Percentiles rank a stretch among this genome's conserved stretches.
phyloP scores from a whole-genome alignment of 2,113 vertebrate genomes.

The Pachypanchax playfairii region DNA sequence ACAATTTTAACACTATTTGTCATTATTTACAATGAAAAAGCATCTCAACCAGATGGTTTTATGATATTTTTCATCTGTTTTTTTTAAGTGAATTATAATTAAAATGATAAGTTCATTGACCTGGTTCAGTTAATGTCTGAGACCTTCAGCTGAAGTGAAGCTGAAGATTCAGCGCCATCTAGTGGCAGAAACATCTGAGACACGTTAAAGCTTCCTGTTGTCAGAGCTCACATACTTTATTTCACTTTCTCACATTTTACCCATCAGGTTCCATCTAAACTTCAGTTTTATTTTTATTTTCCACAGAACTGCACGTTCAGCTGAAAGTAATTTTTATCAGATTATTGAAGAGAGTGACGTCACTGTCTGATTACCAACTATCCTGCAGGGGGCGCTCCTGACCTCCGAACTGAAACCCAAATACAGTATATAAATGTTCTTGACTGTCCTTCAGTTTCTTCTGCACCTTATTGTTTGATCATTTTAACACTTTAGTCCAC shows the following conservation, averaged over 20 bases:
- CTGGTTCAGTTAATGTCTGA: too few relatives aligned
- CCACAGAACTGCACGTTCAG: too few relatives aligned
- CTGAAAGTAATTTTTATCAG: not conserved
- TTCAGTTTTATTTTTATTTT: not conserved
- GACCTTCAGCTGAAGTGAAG: not conserved
- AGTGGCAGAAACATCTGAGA: constrained; percentile 18
- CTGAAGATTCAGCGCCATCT: constrained; percentile 46
- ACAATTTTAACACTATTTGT: too few relatives aligned
- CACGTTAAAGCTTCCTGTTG: not conserved
- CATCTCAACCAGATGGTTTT: too few relatives aligned
- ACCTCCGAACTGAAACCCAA: constrained; percentile 8
- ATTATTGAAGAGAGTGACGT: not conserved
- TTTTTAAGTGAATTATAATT: too few relatives aligned
- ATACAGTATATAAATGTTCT: not conserved
- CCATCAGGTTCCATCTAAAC: not conserved
- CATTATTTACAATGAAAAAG: too few relatives aligned
- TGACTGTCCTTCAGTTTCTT: not conserved
- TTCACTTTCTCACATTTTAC: too few relatives aligned
- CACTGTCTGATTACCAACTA: not conserved
- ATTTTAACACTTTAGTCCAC: too few relatives aligned
- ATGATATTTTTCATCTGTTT: too few relatives aligned
- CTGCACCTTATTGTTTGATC: too few relatives aligned
- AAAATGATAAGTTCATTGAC: too few relatives aligned
- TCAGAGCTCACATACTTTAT: not conserved
- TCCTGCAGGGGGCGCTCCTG: constrained; percentile 35